Percentiles rank a stretch among this genome's conserved stretches.
These are phyloP conservation scores for Dermatemys mawii DNA, from an alignment of 2,113 vertebrate species.

Conservation along the genomic window DNA sequence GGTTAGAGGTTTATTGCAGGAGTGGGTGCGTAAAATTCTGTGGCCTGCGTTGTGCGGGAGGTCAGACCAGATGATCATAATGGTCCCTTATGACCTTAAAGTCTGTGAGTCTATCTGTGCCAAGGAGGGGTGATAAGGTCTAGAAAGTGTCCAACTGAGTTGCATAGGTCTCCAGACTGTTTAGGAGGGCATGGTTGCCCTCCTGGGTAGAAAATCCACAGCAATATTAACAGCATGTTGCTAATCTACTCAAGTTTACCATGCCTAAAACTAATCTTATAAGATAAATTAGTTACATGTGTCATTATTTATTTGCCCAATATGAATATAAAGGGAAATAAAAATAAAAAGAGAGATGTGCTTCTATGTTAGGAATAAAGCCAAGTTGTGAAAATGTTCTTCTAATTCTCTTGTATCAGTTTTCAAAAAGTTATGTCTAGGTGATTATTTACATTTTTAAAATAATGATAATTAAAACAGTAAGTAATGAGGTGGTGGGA, in stretches of 20 bases:
- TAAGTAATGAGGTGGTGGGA: slow-evolving; percentile 33
- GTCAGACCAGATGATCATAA: no score
- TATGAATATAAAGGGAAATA: background rate
- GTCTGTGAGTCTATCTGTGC: no score
- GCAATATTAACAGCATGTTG: fast-evolving
- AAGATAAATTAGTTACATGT: slow-evolving; percentile 35
- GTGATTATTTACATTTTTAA: slow-evolving; percentile 40
- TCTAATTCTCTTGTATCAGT: background rate
- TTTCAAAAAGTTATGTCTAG: background rate
- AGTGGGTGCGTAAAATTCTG: no score
- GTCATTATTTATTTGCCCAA: slow-evolving; percentile 17
- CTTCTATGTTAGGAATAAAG: slow-evolving; percentile 51
- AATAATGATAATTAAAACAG: slow-evolving; percentile 56
- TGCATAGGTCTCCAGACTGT: background rate
- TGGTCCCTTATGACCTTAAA: no score
- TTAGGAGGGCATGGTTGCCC: fast-evolving
- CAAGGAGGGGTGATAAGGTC: background rate
- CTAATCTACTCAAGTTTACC: background rate
- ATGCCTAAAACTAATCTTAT: background rate
- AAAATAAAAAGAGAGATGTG: slow-evolving; percentile 5
- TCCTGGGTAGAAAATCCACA: fast-evolving
- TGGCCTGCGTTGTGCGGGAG: no score
- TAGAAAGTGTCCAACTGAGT: background rate
- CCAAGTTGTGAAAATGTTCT: slow-evolving; percentile 49
- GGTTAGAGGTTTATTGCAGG: no score